A percentile compares a stretch with the other conserved stretches of the same genome.
Conservation (phyloP, 2,888 invertebrate species). For the Rhyacophila evoluta region DNA sequence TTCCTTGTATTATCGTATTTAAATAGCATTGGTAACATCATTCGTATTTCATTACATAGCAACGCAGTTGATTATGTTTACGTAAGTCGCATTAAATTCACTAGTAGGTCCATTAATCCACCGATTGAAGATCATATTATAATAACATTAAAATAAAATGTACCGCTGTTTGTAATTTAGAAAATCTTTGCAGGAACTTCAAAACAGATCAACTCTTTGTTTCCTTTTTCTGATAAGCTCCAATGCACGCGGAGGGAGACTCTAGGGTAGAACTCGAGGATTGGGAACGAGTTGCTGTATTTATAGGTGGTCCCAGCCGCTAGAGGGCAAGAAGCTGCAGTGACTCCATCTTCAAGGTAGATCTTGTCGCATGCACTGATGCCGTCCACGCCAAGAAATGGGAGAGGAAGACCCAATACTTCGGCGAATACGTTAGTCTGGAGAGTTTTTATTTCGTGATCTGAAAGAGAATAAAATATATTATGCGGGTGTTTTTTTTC, state of each 20-base stretch:
- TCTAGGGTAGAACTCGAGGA: constrained; percentile 68
- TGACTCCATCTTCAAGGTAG: constrained; percentile 67
- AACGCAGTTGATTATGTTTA: background rate
- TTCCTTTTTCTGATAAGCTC: constrained; percentile 66
- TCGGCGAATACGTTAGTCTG: constrained; percentile 74
- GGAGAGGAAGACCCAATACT: constrained; percentile 74
- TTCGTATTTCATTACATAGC: too few relatives aligned
- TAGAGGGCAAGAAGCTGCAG: constrained; percentile 75
- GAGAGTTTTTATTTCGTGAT: constrained; percentile 68
- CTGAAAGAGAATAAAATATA: constrained; percentile 62
- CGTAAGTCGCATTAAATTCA: background rate
- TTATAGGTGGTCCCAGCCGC: constrained; percentile 75
- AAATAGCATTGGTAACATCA: too few relatives aligned
- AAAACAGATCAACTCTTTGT: constrained; percentile 73
- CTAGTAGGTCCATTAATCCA: background rate
- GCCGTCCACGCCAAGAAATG: constrained; percentile 83
- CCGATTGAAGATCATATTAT: background rate
- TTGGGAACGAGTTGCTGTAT: constrained; percentile 75
- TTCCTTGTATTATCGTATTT: too few relatives aligned
- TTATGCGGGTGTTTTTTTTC: too few relatives aligned
- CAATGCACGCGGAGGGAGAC: constrained; percentile 74
- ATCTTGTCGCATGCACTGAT: constrained; percentile 76
- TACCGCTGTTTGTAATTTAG: background rate
- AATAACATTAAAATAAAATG: background rate
- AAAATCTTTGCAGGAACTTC: constrained; percentile 76